phyloP scores from a whole-genome alignment of 2,113 vertebrate genomes.

The Pagrus major region DNA sequence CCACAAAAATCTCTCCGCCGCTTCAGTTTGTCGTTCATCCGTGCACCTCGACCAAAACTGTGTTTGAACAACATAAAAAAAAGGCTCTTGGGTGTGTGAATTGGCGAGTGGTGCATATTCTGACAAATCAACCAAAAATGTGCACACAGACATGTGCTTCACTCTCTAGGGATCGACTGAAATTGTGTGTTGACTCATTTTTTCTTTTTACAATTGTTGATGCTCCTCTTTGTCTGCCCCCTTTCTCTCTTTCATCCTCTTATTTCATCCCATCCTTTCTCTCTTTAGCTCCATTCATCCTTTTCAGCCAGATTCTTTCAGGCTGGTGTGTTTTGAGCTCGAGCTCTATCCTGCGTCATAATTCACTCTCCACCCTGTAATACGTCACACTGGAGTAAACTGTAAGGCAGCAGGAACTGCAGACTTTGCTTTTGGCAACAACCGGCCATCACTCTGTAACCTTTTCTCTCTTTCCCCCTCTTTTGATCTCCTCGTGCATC shows the following conservation, averaged over 20 bases:
- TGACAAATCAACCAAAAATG: slow-evolving; percentile 7
- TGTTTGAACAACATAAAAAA: slow-evolving; percentile 5
- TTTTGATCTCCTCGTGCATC: slow-evolving; percentile 34
- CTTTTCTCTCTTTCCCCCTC: slow-evolving; percentile 24
- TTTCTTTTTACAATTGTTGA: slow-evolving; percentile 16
- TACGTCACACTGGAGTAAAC: slow-evolving; percentile 69
- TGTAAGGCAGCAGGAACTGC: slow-evolving; percentile 31
- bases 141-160: background rate
- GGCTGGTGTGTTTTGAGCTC: slow-evolving; percentile 44
- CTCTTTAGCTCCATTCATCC: slow-evolving; percentile 44
- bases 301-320: slow-evolving; percentile 48
- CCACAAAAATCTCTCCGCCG: slow-evolving; percentile 31
- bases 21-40: slow-evolving; percentile 34
- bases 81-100: background rate
- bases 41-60: background rate
- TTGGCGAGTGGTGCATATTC: slow-evolving; percentile 14
- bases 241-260: slow-evolving; percentile 40
- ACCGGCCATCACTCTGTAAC: slow-evolving; percentile 35
- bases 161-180: slow-evolving; percentile 16
- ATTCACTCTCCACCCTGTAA: slow-evolving; percentile 52
- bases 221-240: background rate
- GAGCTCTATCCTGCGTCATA: slow-evolving; percentile 55
- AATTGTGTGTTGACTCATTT: slow-evolving; percentile 16
- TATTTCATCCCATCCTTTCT: slow-evolving; percentile 28
- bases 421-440: slow-evolving; percentile 59